Evolutionary conservation across 2,113 vertebrate genomes (phyloP), one percentile per base, ranked within the genome.

Genomic region (Gasterosteus nipponicus): DNA sequence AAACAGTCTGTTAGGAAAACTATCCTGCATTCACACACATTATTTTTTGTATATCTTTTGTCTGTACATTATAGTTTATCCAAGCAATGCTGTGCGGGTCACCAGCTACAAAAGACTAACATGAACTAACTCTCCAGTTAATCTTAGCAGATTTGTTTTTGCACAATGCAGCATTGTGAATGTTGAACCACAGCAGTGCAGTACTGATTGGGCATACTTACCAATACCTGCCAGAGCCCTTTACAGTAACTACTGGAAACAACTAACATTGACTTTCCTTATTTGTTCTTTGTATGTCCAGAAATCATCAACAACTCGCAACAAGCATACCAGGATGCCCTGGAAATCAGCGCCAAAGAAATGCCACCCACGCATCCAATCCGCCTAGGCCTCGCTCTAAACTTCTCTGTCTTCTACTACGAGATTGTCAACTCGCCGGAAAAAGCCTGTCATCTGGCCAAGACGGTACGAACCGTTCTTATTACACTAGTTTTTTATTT

Each of bases 381-480:
- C 86, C 97, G 97, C 92, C 93, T 99, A 76, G 98, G 98, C 63
- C 95, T 99, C 87, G 98, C 98, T 82, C 96, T 99, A 77, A 99
- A 98, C 93, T 99, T 97, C 94, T 99, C 97, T 0, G 97, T 98
- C 90, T 99, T 99, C 92, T 98, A 95, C 91, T 98, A 99, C 0
- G 97, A 99, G 95, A 99, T 99, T 75, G 95, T 94, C 81, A 97
- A 97, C 89, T 94, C 94, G 2, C 98, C 96, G 2, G 95, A 96
- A 31, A 91, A 96, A 78, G 98, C 97, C 80, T 98, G 97, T 87
- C 87, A 93, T 41, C 96, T 99, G 79, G 97, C 98, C 89, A 98
- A 98, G 88, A 91, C 91, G 69, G 98, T 99, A 94, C 81, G 93
- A 88, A 61, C 19, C 2, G 3, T 15, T 58, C 33, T 70, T 14